phyloP scores from a whole-genome alignment of 2,797 vertebrate genomes.

The Todus mexicanus region DNA sequence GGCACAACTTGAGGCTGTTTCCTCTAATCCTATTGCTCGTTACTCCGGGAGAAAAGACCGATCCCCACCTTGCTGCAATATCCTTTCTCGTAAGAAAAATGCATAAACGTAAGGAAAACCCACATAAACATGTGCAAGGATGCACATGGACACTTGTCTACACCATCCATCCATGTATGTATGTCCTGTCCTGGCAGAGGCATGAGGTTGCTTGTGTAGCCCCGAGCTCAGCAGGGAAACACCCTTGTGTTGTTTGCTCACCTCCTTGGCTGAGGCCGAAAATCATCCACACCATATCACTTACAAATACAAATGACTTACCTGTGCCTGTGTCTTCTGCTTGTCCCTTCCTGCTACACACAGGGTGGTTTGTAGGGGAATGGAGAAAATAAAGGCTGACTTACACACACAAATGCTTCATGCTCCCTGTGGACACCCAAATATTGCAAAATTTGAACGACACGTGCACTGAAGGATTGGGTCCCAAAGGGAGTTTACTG shows the following conservation, averaged over 20 bases:
- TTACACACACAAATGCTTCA: not conserved
- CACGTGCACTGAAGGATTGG: not conserved
- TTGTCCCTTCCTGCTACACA: not conserved
- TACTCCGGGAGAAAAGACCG: not conserved
- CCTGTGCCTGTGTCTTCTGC: not conserved
- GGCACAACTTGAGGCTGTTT: not conserved
- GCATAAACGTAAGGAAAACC: not conserved
- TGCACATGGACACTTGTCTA: not conserved
- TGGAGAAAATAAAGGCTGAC: not conserved
- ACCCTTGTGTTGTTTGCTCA: not conserved
- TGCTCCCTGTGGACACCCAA: too few species aligned
- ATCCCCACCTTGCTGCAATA: not conserved
- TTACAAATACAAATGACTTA: not conserved
- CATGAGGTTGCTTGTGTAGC: accelerated
- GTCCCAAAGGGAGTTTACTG: not conserved
- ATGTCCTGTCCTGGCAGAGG: not conserved
- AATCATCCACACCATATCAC: not conserved
- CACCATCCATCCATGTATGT: not conserved
- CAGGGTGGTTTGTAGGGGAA: not conserved
- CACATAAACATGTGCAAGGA: not conserved
- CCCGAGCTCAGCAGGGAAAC: not conserved
- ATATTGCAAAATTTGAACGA: not conserved
- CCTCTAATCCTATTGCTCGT: not conserved
- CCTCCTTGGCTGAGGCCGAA: not conserved
- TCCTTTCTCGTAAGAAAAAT: not conserved